Base-by-base conservation (phyloP, 2,888 invertebrate genomes). In the Argyra leucocephala region DNA sequence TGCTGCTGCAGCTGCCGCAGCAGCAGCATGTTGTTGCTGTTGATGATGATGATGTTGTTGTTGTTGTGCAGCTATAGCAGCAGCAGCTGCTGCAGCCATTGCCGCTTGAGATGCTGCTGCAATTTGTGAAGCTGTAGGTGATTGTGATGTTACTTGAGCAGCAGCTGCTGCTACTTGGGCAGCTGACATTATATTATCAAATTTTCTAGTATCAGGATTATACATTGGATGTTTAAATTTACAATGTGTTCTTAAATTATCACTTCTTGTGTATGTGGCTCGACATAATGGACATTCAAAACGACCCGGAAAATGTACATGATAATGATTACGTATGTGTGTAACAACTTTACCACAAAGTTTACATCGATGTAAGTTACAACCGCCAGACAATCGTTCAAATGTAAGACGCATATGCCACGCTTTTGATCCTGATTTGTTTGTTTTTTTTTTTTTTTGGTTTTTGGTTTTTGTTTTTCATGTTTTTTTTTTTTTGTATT, bases 361-460 rank as follows among this genome's bases (percentile, higher is more conserved):
- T 86, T 91, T 91, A 87, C 92, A 92, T 82, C 91, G 90, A 86
- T 92, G 91, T 85, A 91, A 89, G 86, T 92, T 92, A 82, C 90
- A 89, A 84, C 90, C 90, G 83, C 91, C 91, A 83, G 91, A 90
- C 84, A 91, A 87, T 80, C 91, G 90, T 86, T 92, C 92, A 86
- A 91, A 92, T 83, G 91, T 91, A 84, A 91, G 88, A 85, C 91
- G 90, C 91, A 91, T 91, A 86, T 91, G 91, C 90, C 91, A 91
- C 86, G 91, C 90, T 88, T 91, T 91, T 82, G 91, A 91, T 88
- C 91, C 92, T 91, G 89, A 69, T 68, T 69, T 23, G 18, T 57
- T 57, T 22, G 10, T 22, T 57, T 57, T 57, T 57, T 57, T 57
- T n/a, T 57, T 18, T 26, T 61, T 60, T 58, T 64, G 62, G 64